These are phyloP conservation scores for Mechanitis messenoides DNA, from an alignment of 2,888 invertebrate species.

Conservation along the genomic window DNA sequence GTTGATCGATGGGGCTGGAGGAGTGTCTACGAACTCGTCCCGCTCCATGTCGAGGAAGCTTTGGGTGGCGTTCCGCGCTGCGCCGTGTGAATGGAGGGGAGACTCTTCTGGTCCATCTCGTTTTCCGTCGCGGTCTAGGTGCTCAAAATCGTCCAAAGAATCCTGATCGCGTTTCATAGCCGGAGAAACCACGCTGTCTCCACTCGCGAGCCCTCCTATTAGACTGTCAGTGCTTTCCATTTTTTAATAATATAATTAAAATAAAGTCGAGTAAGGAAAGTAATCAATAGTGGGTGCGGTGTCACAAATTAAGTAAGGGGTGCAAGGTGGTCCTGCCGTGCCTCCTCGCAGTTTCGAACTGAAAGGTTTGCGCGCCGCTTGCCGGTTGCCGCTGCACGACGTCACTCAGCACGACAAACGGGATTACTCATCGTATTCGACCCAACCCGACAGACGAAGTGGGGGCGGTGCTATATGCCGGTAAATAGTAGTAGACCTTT, in stretches of 20 bases:
- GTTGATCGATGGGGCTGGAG: constrained; percentile 52
- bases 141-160: constrained; percentile 85
- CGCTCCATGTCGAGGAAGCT: constrained; percentile 71
- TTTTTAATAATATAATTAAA: constrained; percentile 36
- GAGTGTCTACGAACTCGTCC: constrained; percentile 58
- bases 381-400: constrained; percentile 56
- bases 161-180: constrained; percentile 78
- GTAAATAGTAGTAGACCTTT: constrained; percentile 20
- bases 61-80: constrained; percentile 51
- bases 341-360: constrained; percentile 62
- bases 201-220: constrained; percentile 56
- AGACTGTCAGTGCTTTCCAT: constrained; percentile 62
- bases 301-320: constrained; percentile 38
- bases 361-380: constrained; percentile 42
- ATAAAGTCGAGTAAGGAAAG: constrained; percentile 30
- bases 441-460: constrained; percentile 41
- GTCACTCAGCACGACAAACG: constrained; percentile 67
- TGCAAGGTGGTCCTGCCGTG: constrained; percentile 56
- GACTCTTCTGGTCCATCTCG: constrained; percentile 53
- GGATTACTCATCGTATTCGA: constrained; percentile 64
- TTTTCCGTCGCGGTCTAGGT: constrained; percentile 78
- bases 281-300: constrained; percentile 57
- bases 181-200: constrained; percentile 44
- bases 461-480: constrained; percentile 41
- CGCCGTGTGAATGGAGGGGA: constrained; percentile 43